phyloP scores from a whole-genome alignment of 2,797 vertebrate genomes.

The Tachyglossus aculeatus region DNA sequence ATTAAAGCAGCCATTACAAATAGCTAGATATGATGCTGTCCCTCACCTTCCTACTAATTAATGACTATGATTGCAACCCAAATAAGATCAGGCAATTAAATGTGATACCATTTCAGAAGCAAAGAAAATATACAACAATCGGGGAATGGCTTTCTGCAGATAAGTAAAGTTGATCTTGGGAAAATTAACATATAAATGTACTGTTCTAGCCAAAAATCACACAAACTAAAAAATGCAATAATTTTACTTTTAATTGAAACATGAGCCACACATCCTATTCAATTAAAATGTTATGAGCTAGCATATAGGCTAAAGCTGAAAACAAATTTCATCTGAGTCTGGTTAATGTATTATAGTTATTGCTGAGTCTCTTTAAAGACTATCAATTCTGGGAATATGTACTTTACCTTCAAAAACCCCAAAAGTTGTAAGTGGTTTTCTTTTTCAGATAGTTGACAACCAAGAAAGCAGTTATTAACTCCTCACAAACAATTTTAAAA shows the following conservation, averaged over 20 bases:
- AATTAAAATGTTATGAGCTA: slow-evolving; percentile 51
- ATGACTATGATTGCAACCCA: slow-evolving; percentile 86
- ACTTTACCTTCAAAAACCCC: slow-evolving; percentile 6
- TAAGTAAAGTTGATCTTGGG: slow-evolving; percentile 82
- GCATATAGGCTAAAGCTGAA: slow-evolving; percentile 42
- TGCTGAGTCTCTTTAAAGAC: slow-evolving; percentile 35
- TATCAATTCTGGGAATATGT: not conserved
- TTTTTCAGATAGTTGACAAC: too few species aligned
- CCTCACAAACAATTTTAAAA: too few species aligned
- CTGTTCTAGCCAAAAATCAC: slow-evolving; percentile 73
- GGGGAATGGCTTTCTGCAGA: slow-evolving; percentile 74
- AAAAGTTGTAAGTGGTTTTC: not conserved
- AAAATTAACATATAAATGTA: slow-evolving; percentile 83
- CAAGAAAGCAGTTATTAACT: too few species aligned
- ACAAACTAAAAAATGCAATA: slow-evolving; percentile 68
- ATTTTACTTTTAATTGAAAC: slow-evolving; percentile 79
- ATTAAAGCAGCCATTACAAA: slow-evolving; percentile 88
- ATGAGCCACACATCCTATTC: slow-evolving; percentile 52
- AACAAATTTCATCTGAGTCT: slow-evolving; percentile 33
- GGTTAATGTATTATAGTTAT: not conserved
- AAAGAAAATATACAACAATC: slow-evolving; percentile 78
- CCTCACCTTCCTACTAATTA: slow-evolving; percentile 91
- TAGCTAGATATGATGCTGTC: slow-evolving; percentile 87
- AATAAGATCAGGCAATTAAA: slow-evolving; percentile 92
- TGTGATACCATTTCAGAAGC: slow-evolving; percentile 89